A percentile compares a stretch with the other conserved stretches of the same genome.
Conservation (phyloP, 2,888 invertebrate species). For the Dynastes hyllus region DNA sequence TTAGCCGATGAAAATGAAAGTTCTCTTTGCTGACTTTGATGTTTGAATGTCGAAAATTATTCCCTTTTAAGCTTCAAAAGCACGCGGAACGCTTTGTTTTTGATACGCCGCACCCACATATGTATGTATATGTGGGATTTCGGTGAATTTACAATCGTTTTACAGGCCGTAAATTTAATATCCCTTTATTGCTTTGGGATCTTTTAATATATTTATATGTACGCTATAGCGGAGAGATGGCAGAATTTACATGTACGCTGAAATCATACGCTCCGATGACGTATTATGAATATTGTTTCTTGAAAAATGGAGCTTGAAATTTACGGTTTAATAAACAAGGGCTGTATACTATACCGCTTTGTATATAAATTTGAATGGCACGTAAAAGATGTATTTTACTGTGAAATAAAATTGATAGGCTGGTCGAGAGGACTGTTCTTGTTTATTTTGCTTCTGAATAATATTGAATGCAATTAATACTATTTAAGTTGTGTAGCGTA, state of each 20-base stretch:
- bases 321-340: constrained; percentile 6
- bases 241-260: neutral
- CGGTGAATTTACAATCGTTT: neutral
- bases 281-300: neutral
- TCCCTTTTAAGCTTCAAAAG: constrained; percentile 15
- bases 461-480: too few relatives aligned
- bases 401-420: too few relatives aligned
- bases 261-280: neutral
- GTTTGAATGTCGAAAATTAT: constrained; percentile 15
- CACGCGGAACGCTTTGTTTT: constrained; percentile 1
- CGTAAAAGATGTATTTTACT: too few relatives aligned
- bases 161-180: constrained; percentile 10
- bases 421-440: too few relatives aligned
- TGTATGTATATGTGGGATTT: neutral
- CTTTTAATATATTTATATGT: constrained; percentile 9
- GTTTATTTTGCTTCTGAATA: too few relatives aligned
- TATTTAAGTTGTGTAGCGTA: too few relatives aligned
- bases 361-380: too few relatives aligned
- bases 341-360: neutral
- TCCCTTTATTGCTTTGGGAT: constrained; percentile 4
- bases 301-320: neutral
- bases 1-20: constrained; percentile 12
- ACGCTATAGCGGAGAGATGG: neutral
- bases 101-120: neutral
- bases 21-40: constrained; percentile 5